Base-by-base conservation (phyloP, 2,888 invertebrate genomes). In the Diadegma fenestrale region DNA sequence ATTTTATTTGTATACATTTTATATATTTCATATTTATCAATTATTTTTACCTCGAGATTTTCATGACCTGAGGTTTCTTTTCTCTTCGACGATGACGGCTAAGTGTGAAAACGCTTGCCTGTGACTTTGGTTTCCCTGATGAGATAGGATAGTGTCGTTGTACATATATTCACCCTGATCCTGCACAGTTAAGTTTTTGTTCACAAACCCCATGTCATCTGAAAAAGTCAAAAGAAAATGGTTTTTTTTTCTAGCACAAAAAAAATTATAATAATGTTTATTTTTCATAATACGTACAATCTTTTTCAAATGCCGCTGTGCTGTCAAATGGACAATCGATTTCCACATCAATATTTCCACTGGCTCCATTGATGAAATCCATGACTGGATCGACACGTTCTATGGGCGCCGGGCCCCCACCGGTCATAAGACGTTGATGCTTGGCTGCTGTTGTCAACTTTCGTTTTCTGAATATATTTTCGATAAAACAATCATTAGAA, bases 401-500 rank as follows among this genome's bases (percentile, higher is more conserved):
- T 43, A 22, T 17, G 7, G 22, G 43, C 43, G 41, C 43, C 6
- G 22, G 66, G n/a, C 66, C 66, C 66, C 43, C 66, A 66, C 66
- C 66, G 14, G 66, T 66, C 66, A 66, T 66, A n/a, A 66, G 66
- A 12, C 66, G 43, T 43, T 66, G 17, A 66, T 66, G 66, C 8
- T n/a, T 10, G 4, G n/a, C 10, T 5, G 66, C 6, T 4, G 66
- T 66, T 7, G n/a, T 79, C 58, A 71, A 22, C 41, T 79, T 79
- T 68, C 71, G 71, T 71, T 71, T 79, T 58, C 79, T 71, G 30
- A 61, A n/a, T n/a, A n/a, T n/a, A n/a, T n/a, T n/a, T n/a, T n/a
- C n/a, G n/a, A n/a, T n/a, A n/a, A n/a, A n/a, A n/a, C n/a, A n/a
- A n/a, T n/a, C n/a, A n/a, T n/a, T n/a, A n/a, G n/a, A n/a, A n/a